Evolutionary conservation across 2,888 invertebrate species (phyloP).

Genomic region (Podotricha telesiphe): DNA sequence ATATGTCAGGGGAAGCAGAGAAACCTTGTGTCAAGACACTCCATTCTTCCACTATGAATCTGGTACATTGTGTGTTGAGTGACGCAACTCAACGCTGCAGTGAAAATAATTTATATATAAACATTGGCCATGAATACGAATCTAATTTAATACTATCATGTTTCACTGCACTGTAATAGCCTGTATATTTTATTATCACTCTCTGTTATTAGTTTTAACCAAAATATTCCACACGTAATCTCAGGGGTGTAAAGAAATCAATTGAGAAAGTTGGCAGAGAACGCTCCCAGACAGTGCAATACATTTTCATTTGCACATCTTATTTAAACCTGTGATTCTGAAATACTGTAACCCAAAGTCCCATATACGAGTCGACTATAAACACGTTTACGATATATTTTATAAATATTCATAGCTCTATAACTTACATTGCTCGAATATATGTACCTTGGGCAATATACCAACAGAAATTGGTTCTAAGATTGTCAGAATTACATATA

Average conservation of each 20-base stretch:
- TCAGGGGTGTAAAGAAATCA: conserved; percentile 42
- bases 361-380: conserved; percentile 6
- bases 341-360: conserved; percentile 28
- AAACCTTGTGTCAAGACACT: too few relatives aligned
- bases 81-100: too few relatives aligned
- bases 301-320: conserved; percentile 46
- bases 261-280: conserved; percentile 42
- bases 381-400: conserved; percentile 2
- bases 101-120: too few relatives aligned
- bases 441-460: too few relatives aligned
- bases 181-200: conserved; percentile 3
- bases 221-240: conserved; percentile 37
- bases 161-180: too few relatives aligned
- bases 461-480: too few relatives aligned
- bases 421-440: neutral
- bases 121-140: too few relatives aligned
- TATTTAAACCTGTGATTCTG: conserved; percentile 37
- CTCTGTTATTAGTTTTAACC: conserved; percentile 28
- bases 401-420: neutral
- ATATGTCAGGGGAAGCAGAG: too few relatives aligned
- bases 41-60: too few relatives aligned
- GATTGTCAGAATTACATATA: too few relatives aligned
- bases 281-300: conserved; percentile 44
- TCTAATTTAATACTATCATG: too few relatives aligned
- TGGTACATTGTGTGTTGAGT: too few relatives aligned